Base-by-base conservation (phyloP, 2,113 vertebrate species). In the Nibea coibor region DNA sequence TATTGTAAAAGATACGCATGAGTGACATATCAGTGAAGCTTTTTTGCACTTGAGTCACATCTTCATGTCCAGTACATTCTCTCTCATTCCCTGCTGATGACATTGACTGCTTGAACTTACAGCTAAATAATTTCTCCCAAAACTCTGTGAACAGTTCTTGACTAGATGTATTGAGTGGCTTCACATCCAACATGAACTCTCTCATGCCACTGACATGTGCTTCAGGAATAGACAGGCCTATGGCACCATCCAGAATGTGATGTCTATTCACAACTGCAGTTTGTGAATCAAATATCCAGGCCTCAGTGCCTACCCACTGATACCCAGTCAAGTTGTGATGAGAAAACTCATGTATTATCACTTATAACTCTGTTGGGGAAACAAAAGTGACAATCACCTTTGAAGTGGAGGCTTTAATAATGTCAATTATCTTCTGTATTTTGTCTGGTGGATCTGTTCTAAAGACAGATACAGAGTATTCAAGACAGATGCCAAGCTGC, bases 281-380 rank as follows among this genome's bases (percentile, higher is more conserved):
- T 43, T 89, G 82, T 4, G 91, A 86, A 68, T 95, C 92, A 61
- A 82, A 87, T 12, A 95, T 94, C 95, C 95, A 95, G 0, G n/a
- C 58, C 24, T 95, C 95, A 8, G 45, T 94, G 16, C 94, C 95
- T 0, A 95, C 90, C 95, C 94, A 95, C 87, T 95, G 94, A 7
- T 87, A 93, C 2, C 93, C 94, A 15, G 80, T 92, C 39, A 95
- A 39, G 69, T 95, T 95, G 22, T 93, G 74, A 5, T 58, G 26
- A 20, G 89, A 89, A 57, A 95, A 54, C 57, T 88, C 84, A 4
- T 66, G 57, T 65, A 94, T 31, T 0, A 95, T 43, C n/a, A 90
- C 69, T 14, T 90, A 73, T 43, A 93, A 26, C 43, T 95, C 94
- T 66, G 87, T 75, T 45, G 76, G 81, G 1, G 89, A 79, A 10